These are phyloP conservation scores for Collichthys lucidus DNA, from an alignment of 2,113 vertebrate genomes.

Conservation along the genomic window DNA sequence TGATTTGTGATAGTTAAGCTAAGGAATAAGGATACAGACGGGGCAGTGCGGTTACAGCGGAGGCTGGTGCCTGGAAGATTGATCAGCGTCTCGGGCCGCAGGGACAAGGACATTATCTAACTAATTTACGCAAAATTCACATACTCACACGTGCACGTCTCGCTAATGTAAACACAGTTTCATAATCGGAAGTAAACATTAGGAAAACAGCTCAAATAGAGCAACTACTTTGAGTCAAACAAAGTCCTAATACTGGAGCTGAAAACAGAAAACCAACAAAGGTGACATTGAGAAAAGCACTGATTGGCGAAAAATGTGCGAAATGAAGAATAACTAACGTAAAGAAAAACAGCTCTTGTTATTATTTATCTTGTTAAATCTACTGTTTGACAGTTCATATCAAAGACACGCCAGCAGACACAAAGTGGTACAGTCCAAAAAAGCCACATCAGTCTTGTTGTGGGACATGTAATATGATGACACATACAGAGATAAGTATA, in stretches of 20 bases:
- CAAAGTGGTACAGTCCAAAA: not conserved
- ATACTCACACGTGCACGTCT: not conserved
- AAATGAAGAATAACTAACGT: not conserved
- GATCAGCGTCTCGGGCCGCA: constrained; percentile 64
- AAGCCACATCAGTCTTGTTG: not conserved
- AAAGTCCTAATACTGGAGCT: not conserved
- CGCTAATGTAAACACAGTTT: not conserved
- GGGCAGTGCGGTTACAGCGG: constrained; percentile 35
- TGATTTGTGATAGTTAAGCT: constrained; percentile 51
- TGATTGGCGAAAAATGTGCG: not conserved
- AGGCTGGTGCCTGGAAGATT: constrained; percentile 72
- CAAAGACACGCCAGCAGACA: not conserved
- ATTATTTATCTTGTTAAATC: not conserved
- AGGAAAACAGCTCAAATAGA: not conserved
- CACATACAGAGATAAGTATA: not conserved
- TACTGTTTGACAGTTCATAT: not conserved
- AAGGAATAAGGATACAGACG: constrained; percentile 43
- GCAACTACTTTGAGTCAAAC: constrained; percentile 4
- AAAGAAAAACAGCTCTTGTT: not conserved
- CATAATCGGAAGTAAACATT: not conserved
- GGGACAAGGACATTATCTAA: constrained; percentile 54
- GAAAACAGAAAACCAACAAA: not conserved
- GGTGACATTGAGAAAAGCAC: not conserved
- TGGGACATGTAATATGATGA: constrained; percentile 2
- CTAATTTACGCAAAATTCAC: constrained; percentile 5